Evolutionary conservation across 2,888 invertebrate species (phyloP).

Genomic region (Monochamus alternatus): DNA sequence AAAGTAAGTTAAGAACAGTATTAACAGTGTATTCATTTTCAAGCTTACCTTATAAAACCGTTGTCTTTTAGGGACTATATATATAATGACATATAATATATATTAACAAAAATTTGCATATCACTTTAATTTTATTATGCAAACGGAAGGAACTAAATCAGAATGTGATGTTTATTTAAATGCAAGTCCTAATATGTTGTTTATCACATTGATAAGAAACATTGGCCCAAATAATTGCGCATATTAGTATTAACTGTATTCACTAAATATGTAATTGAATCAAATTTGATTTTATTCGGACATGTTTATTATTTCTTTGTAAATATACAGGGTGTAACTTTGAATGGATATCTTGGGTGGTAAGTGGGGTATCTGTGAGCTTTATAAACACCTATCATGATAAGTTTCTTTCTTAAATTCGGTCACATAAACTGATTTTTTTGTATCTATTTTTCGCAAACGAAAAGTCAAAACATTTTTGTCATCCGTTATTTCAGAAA

Average conservation of each 20-base stretch:
- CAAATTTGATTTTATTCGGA: too few species aligned
- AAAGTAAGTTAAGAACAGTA: neutral
- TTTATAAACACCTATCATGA: too few species aligned
- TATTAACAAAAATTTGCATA: slow-evolving; percentile 21
- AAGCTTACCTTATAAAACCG: neutral
- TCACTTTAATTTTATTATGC: slow-evolving; percentile 10
- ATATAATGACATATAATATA: neutral
- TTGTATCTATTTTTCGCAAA: too few species aligned
- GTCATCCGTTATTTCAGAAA: too few species aligned
- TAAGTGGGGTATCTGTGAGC: too few species aligned
- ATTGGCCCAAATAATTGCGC: slow-evolving; percentile 8
- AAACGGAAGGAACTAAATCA: slow-evolving; percentile 12
- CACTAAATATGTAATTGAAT: too few species aligned
- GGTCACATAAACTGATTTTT: too few species aligned
- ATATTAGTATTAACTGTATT: neutral
- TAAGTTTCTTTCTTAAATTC: too few species aligned
- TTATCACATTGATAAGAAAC: slow-evolving; percentile 3
- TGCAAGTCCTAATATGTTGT: slow-evolving; percentile 1
- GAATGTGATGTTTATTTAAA: slow-evolving; percentile 26
- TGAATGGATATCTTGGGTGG: too few species aligned
- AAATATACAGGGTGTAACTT: too few species aligned
- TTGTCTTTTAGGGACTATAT: slow-evolving; percentile 5
- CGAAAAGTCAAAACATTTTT: too few species aligned
- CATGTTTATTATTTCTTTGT: too few species aligned
- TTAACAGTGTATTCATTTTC: slow-evolving; percentile 16